These are phyloP conservation scores for Holocentrus rufus DNA, from an alignment of 2,797 vertebrate species.

Conservation along the genomic window DNA sequence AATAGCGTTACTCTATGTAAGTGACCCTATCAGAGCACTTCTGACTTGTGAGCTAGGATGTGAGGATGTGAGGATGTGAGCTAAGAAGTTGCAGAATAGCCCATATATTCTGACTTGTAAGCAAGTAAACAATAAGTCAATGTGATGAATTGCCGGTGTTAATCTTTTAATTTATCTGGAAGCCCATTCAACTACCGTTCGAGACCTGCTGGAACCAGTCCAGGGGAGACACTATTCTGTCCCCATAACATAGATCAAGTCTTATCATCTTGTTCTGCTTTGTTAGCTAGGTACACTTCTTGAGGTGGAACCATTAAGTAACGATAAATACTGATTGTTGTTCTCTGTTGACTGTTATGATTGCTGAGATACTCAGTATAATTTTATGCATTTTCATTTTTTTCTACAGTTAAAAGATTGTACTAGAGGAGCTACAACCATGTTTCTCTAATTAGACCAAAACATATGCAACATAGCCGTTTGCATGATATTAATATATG, in stretches of 20 bases:
- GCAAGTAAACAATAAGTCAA: not conserved
- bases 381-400: not conserved
- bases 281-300: no score
- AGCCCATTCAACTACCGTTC: not conserved
- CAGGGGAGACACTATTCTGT: no score
- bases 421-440: not conserved
- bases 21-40: not conserved
- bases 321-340: no score
- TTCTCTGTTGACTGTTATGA: no score
- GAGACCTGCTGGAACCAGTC: not conserved
- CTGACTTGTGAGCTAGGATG: no score
- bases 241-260: no score
- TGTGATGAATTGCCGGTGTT: not conserved
- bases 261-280: no score
- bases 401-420: not conserved
- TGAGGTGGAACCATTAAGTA: no score
- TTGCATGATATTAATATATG: not conserved
- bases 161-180: not conserved
- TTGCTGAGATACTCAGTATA: not conserved
- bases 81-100: not conserved
- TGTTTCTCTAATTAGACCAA: not conserved
- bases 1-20: not conserved
- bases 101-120: not conserved
- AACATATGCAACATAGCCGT: not conserved
- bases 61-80: not conserved